A percentile compares a stretch with the other conserved stretches of the same genome.
phyloP scores from a whole-genome alignment of 2,797 vertebrate species.

The Etheostoma perlongum region DNA sequence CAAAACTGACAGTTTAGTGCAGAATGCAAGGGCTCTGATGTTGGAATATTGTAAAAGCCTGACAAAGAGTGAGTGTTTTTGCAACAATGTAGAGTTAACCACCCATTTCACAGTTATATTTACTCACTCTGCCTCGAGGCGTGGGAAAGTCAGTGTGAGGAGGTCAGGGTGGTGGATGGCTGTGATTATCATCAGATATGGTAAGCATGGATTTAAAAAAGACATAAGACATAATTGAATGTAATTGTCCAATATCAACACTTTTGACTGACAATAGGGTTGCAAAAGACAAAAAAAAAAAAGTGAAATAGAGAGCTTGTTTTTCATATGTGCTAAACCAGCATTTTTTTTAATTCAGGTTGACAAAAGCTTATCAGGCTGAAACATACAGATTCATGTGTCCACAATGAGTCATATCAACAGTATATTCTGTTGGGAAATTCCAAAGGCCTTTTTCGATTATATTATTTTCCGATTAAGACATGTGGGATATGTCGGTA shows the following conservation, averaged over 20 bases:
- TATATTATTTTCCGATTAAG: no score
- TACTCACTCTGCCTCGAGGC: not conserved
- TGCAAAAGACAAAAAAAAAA: not conserved
- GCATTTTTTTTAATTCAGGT: not conserved
- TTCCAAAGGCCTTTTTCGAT: no score
- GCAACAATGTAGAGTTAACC: no score
- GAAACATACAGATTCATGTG: not conserved
- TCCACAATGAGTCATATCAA: no score
- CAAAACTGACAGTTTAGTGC: not conserved
- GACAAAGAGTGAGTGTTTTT: not conserved
- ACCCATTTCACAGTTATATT: no score
- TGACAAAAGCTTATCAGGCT: not conserved
- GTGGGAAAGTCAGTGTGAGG: not conserved
- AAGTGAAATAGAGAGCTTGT: no score
- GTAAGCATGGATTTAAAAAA: no score
- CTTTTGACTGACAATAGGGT: not conserved
- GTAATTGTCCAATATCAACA: slow-evolving; percentile 2
- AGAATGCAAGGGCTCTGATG: not conserved
- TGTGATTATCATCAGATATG: not conserved
- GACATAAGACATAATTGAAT: no score
- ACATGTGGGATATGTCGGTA: no score
- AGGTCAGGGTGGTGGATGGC: not conserved
- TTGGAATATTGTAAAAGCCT: not conserved
- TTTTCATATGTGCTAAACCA: not conserved
- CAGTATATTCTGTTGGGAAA: no score